These are phyloP conservation scores for Pseudobourletiella spinata DNA, from an alignment of 1,140 invertebrate species.

Conservation along the genomic window DNA sequence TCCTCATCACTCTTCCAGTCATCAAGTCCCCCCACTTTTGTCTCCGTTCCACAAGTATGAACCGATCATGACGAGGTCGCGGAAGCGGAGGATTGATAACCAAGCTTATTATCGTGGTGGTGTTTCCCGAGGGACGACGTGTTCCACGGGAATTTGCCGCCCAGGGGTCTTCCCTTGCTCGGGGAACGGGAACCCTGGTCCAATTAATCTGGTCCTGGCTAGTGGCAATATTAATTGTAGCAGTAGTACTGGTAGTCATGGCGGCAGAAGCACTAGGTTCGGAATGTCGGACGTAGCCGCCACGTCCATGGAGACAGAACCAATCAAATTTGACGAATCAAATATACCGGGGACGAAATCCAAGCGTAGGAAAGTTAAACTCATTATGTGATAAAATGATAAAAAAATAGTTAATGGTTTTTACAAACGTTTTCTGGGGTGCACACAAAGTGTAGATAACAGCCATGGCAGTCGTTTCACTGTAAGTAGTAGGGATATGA, in stretches of 20 bases:
- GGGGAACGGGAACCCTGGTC: background rate
- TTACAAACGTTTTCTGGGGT: no score
- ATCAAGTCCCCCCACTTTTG: background rate
- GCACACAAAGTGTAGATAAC: no score
- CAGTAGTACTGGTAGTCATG: no score
- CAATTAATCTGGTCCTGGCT: constrained; percentile 17
- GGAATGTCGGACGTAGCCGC: background rate
- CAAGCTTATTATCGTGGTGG: background rate
- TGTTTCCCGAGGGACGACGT: background rate
- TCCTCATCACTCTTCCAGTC: background rate
- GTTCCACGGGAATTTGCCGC: background rate
- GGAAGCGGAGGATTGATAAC: constrained; percentile 32
- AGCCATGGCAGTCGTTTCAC: no score
- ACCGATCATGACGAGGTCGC: constrained; percentile 34
- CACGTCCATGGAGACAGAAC: background rate
- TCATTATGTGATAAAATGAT: constrained; percentile 8
- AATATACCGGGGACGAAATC: background rate
- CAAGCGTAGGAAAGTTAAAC: constrained; percentile 1
- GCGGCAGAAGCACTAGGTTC: no score
- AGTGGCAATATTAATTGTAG: constrained; percentile 2
- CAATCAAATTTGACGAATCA: background rate
- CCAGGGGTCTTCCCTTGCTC: background rate
- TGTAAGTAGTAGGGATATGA: no score
- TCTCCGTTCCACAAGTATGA: constrained; percentile 24
- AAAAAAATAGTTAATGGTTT: no score